These are phyloP conservation scores for Cataglyphis hispanica DNA, from an alignment of 1,140 invertebrate species.

Conservation along the genomic window DNA sequence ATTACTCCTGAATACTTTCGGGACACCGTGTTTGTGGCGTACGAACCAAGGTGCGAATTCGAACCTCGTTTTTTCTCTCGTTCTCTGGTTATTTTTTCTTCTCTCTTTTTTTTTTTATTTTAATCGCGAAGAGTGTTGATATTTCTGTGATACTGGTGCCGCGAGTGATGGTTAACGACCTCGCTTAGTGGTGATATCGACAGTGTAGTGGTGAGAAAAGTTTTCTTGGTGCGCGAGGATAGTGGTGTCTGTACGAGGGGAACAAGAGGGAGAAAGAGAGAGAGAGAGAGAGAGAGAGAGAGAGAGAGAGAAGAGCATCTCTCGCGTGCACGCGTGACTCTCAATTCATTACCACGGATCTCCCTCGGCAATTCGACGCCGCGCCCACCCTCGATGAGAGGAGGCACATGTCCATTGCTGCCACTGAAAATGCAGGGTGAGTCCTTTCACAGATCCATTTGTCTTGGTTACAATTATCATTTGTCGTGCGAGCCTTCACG, in stretches of 20 bases:
- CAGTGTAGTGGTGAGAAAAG: slow-evolving; percentile 43
- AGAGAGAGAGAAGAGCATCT: slow-evolving; percentile 20
- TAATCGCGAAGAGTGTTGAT: slow-evolving; percentile 26
- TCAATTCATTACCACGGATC: slow-evolving; percentile 83
- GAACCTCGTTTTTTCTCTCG: slow-evolving; percentile 23
- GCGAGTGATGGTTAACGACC: slow-evolving; percentile 51
- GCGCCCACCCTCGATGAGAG: slow-evolving; percentile 85
- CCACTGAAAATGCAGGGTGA: slow-evolving; percentile 89
- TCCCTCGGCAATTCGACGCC: slow-evolving; percentile 81
- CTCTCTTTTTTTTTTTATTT: not conserved
- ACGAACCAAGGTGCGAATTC: not conserved
- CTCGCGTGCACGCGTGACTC: slow-evolving; percentile 68
- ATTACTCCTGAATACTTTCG: not conserved
- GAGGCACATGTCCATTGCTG: slow-evolving; percentile 89
- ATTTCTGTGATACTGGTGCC: slow-evolving; percentile 57
- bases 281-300: too few species aligned
- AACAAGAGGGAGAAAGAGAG: not conserved
- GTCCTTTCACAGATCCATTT: slow-evolving; percentile 67
- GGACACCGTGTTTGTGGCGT: not conserved
- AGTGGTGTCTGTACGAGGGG: slow-evolving; percentile 33
- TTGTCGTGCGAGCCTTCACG: slow-evolving; percentile 7
- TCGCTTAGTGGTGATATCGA: slow-evolving; percentile 18
- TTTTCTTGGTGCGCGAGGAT: slow-evolving; percentile 42
- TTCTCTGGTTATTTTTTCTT: not conserved
- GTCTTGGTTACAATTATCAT: slow-evolving; percentile 20